These are phyloP conservation scores for Amaurobius ferox DNA, from an alignment of 2,888 invertebrate species.

Conservation along the genomic window DNA sequence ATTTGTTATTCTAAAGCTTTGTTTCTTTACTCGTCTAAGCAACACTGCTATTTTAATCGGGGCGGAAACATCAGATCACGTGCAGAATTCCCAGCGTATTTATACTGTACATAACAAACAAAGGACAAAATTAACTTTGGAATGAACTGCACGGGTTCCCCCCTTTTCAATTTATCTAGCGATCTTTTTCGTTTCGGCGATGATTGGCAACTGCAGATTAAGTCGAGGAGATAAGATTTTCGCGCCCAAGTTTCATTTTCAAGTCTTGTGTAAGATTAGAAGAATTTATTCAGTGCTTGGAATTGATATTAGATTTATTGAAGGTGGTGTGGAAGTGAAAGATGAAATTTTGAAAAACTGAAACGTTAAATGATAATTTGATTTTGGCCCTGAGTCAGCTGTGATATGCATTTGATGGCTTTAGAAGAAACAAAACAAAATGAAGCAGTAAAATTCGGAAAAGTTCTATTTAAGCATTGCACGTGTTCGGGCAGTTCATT, in stretches of 20 bases:
- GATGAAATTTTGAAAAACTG: not conserved
- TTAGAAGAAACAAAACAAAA: too few species aligned
- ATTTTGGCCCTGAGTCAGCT: not conserved
- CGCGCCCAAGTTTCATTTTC: constrained; percentile 2
- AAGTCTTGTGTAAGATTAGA: not conserved
- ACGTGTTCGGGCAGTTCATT: too few species aligned
- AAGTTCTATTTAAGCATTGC: too few species aligned
- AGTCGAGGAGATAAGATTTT: not conserved
- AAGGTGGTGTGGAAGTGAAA: too few species aligned
- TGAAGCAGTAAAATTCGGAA: too few species aligned
- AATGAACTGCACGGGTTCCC: not conserved
- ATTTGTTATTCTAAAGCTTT: too few species aligned
- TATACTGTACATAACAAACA: not conserved
- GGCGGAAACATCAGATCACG: not conserved
- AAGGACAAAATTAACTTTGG: not conserved
- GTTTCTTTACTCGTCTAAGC: too few species aligned
- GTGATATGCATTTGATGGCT: too few species aligned
- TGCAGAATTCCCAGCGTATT: not conserved
- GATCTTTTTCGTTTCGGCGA: not conserved
- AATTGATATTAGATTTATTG: not conserved
- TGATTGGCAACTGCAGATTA: not conserved
- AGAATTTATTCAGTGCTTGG: not conserved
- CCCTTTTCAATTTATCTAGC: not conserved
- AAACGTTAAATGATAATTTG: not conserved
- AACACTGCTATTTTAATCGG: not conserved